These are phyloP conservation scores for Drosophila leontia DNA, from an alignment of 1,140 invertebrate genomes.

Conservation along the genomic window DNA sequence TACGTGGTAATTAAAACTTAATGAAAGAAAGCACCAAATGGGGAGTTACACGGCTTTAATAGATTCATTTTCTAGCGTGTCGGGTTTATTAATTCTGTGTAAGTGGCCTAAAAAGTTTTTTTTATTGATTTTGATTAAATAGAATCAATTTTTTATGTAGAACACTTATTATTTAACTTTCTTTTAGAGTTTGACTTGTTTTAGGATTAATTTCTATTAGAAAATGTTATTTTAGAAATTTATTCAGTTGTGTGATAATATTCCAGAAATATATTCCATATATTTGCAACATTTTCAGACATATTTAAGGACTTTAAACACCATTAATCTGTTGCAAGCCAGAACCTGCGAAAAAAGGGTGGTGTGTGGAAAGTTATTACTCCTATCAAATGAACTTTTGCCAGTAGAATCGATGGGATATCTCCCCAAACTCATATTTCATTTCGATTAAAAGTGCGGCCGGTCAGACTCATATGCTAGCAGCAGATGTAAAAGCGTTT, in stretches of 20 bases:
- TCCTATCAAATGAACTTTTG: neutral
- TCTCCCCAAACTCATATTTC: neutral
- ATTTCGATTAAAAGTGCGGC: constrained; percentile 20
- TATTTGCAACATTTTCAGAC: neutral
- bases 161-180: no score
- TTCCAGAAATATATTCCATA: neutral
- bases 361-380: neutral
- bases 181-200: no score
- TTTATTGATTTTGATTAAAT: no score
- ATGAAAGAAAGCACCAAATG: constrained; percentile 5
- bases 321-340: neutral
- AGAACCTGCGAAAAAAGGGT: neutral
- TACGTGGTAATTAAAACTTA: constrained; percentile 11
- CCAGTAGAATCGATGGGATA: neutral
- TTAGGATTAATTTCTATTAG: no score
- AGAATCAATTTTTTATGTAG: no score
- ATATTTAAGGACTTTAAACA: neutral
- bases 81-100: neutral
- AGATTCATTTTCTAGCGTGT: neutral
- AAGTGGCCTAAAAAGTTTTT: neutral
- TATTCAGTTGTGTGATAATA: no score
- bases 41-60: constrained; percentile 2
- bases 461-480: constrained; percentile 1
- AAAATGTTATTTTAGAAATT: no score
- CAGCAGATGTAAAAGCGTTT: constrained; percentile 21